Evolutionary conservation across 2,797 vertebrate species (phyloP).

Genomic region (Ambastaia sidthimunki): DNA sequence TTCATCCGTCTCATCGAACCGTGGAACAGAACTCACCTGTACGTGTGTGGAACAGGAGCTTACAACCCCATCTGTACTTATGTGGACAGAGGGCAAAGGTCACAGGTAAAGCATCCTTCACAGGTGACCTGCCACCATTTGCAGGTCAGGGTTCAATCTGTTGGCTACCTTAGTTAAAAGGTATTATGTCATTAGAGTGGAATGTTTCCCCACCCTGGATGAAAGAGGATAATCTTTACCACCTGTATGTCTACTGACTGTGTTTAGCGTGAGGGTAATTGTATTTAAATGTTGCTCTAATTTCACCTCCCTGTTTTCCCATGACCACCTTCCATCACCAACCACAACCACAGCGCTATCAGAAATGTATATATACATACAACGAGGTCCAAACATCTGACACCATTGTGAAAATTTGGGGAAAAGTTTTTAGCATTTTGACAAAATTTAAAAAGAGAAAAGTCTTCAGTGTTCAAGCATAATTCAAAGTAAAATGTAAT

Average conservation of each 20-base stretch:
- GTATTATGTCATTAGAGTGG: conserved; percentile 41
- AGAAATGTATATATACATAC: not conserved
- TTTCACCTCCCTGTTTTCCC: conserved; percentile 29
- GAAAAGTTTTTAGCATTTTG: no score
- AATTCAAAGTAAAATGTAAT: no score
- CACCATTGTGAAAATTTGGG: not conserved
- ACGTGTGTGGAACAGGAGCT: conserved; percentile 95
- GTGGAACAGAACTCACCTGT: conserved; percentile 98
- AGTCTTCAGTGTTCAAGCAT: no score
- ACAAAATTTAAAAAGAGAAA: no score
- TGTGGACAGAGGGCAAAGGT: conserved; percentile 92
- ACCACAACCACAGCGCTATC: not conserved
- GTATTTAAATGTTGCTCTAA: not conserved
- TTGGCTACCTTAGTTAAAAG: conserved; percentile 35
- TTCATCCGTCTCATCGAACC: conserved; percentile 98
- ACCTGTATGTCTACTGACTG: conserved; percentile 25
- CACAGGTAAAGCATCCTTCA: conserved; percentile 85
- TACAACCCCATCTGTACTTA: conserved; percentile 98
- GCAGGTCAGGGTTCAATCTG: conserved; percentile 44
- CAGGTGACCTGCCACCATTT: conserved; percentile 32
- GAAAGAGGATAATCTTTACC: conserved; percentile 40
- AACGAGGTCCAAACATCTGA: not conserved
- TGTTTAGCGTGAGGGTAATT: conserved; percentile 36
- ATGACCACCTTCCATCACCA: conserved; percentile 1
- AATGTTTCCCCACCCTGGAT: conserved; percentile 27